A percentile compares a stretch with the other conserved stretches of the same genome.
Conservation (phyloP, 2,113 vertebrate genomes). For the Diphyllodes magnificus region DNA sequence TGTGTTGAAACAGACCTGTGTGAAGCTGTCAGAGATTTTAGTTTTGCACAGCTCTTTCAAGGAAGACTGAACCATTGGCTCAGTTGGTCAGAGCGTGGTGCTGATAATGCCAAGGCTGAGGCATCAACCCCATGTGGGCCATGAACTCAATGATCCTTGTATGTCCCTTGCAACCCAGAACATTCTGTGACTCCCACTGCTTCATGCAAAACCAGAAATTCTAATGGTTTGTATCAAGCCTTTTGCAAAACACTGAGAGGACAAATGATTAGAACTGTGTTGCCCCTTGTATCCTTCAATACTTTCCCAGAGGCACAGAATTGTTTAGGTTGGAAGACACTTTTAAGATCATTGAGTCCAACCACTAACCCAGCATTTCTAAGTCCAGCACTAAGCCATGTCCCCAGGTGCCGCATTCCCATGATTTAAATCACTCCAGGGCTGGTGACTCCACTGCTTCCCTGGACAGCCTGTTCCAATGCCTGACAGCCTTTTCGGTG, state of each 20-base stretch:
- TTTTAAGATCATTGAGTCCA: not conserved
- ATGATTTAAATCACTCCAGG: not conserved
- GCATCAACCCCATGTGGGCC: not conserved
- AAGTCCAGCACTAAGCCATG: not conserved
- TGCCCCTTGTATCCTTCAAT: not conserved
- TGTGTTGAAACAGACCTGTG: not conserved
- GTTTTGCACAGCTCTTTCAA: not conserved
- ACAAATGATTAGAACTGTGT: not conserved
- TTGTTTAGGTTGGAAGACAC: not conserved
- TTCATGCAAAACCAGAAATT: not conserved
- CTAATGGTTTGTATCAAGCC: not conserved
- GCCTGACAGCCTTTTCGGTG: not conserved
- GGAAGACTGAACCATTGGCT: not conserved
- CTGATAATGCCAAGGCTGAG: not conserved
- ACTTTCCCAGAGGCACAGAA: not conserved
- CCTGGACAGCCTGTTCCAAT: not conserved
- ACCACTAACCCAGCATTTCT: not conserved
- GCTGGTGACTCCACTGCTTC: not conserved
- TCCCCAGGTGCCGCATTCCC: not conserved
- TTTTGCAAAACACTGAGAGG: not conserved
- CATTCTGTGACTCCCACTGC: not conserved
- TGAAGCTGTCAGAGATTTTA: not conserved
- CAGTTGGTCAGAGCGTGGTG: not conserved
- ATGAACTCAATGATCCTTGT: not conserved
- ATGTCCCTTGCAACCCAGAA: not conserved